These are phyloP conservation scores for Drosophila paulistorum DNA, from an alignment of 1,140 invertebrate genomes.

Conservation along the genomic window DNA sequence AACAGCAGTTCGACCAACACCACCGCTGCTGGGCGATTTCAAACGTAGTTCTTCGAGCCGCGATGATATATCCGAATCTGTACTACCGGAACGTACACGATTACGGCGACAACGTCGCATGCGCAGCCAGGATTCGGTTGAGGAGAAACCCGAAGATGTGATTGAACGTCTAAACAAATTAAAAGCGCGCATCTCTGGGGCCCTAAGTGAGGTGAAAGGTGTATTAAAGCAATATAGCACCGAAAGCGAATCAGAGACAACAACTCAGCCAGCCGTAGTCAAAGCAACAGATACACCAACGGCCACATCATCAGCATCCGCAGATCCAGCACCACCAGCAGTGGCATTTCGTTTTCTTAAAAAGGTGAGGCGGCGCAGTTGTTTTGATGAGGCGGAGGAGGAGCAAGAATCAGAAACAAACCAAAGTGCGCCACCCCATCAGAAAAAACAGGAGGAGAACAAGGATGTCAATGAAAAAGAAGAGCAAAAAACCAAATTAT, in stretches of 20 bases:
- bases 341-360: constrained; percentile 74
- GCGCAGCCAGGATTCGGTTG: constrained; percentile 66
- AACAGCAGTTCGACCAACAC: constrained; percentile 17
- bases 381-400: constrained; percentile 72
- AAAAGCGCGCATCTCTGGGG: constrained; percentile 72
- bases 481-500: not conserved
- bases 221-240: constrained; percentile 79
- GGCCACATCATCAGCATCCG: too few relatives aligned
- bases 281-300: not conserved
- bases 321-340: constrained; percentile 23
- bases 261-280: not conserved
- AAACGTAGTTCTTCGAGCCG: constrained; percentile 55
- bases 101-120: constrained; percentile 69
- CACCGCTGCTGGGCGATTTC: constrained; percentile 43
- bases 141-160: constrained; percentile 74
- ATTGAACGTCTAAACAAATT: constrained; percentile 73
- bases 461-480: not conserved
- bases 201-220: constrained; percentile 72
- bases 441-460: not conserved
- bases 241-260: constrained; percentile 57
- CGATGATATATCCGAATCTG: constrained; percentile 55
- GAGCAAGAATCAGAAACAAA: constrained; percentile 18
- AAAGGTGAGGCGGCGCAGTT: constrained; percentile 67
- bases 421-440: too few relatives aligned
- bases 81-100: constrained; percentile 66